Conservation (phyloP, 2,113 vertebrate species). For the Pterocles orientalis region DNA sequence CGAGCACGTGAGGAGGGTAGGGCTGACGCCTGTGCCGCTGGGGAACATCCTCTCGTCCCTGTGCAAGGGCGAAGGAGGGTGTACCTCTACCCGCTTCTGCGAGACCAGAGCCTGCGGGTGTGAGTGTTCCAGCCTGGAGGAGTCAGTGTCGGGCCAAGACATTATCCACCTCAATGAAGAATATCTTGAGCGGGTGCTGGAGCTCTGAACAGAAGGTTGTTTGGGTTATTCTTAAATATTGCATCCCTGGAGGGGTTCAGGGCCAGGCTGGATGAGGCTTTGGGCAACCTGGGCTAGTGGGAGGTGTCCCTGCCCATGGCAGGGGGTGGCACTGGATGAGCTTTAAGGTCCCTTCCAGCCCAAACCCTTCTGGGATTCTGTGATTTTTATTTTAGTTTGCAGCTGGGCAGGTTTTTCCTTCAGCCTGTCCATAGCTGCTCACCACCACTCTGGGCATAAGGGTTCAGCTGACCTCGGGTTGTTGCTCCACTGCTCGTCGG, state of each 20-base stretch:
- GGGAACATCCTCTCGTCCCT: fast-evolving
- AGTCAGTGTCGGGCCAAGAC: fast-evolving
- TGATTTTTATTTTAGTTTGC: not conserved
- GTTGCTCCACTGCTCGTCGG: not conserved
- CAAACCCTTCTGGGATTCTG: no score
- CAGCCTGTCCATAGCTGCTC: not conserved
- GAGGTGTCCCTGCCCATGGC: no score
- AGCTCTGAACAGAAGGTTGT: not conserved
- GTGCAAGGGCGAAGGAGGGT: not conserved
- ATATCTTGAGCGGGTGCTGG: not conserved
- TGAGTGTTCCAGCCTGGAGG: not conserved
- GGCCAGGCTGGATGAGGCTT: no score
- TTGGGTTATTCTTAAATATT: not conserved
- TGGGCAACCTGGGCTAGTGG: no score
- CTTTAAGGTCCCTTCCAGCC: no score
- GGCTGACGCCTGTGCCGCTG: not conserved
- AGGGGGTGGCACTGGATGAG: no score
- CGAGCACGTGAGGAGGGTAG: not conserved
- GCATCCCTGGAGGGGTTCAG: no score
- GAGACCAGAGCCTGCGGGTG: not conserved
- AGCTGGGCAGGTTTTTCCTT: not conserved
- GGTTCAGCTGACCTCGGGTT: not conserved
- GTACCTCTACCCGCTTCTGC: fast-evolving
- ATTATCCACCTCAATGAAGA: not conserved
- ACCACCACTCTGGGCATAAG: not conserved